Evolutionary conservation across 1,140 invertebrate genomes (phyloP).

Genomic region (Aricia agestis): DNA sequence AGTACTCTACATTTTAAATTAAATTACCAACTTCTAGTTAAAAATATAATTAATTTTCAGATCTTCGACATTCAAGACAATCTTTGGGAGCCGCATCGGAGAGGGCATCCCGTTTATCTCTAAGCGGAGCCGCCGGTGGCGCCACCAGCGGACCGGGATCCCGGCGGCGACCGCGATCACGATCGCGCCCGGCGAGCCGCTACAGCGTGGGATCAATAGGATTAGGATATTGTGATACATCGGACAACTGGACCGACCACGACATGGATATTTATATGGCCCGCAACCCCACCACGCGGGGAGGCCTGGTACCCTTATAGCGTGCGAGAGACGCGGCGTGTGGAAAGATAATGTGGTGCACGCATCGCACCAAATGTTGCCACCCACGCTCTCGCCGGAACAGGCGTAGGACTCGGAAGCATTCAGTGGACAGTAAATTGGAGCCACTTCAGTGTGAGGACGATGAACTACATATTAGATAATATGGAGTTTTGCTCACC

Average conservation of each 20-base stretch:
- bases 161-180: slow-evolving; percentile 80
- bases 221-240: slow-evolving; percentile 88
- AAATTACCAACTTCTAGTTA: not conserved
- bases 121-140: slow-evolving; percentile 78
- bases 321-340: slow-evolving; percentile 46
- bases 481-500: not conserved
- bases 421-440: slow-evolving; percentile 27
- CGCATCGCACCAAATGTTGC: slow-evolving; percentile 35
- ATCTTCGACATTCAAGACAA: slow-evolving; percentile 88
- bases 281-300: slow-evolving; percentile 90
- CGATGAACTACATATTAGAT: slow-evolving; percentile 4
- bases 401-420: slow-evolving; percentile 32
- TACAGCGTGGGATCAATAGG: slow-evolving; percentile 83
- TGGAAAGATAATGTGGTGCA: slow-evolving; percentile 39
- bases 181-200: slow-evolving; percentile 78
- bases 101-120: slow-evolving; percentile 83
- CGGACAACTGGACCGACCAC: slow-evolving; percentile 96
- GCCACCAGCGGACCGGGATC: slow-evolving; percentile 78
- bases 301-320: slow-evolving; percentile 89
- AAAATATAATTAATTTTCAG: slow-evolving; percentile 66
- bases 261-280: slow-evolving; percentile 97
- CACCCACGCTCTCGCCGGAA: slow-evolving; percentile 38
- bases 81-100: slow-evolving; percentile 87
- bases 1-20: not conserved
- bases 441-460: slow-evolving; percentile 25